Evolutionary conservation across 2,888 invertebrate genomes (phyloP).

Genomic region (Pristionchus maxplancki): DNA sequence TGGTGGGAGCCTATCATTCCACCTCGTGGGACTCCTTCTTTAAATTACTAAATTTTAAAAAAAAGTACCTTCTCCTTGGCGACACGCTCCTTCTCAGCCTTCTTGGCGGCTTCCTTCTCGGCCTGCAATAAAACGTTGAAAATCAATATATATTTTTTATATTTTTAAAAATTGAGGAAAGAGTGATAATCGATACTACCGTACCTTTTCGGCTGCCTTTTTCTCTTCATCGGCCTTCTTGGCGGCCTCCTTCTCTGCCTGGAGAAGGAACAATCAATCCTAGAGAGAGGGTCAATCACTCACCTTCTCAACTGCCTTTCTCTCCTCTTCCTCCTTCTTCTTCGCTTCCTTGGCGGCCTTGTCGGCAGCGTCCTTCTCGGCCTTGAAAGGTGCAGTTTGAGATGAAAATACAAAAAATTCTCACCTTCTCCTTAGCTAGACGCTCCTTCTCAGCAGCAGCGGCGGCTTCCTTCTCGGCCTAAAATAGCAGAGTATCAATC

Average conservation of each 20-base stretch:
- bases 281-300: background rate
- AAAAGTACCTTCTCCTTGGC: conserved; percentile 54
- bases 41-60: background rate
- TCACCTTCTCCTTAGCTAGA: conserved; percentile 55
- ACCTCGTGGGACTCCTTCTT: no score
- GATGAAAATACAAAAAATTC: background rate
- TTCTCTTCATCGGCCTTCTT: conserved; percentile 38
- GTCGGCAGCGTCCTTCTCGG: conserved; percentile 46
- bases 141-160: no score
- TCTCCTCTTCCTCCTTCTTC: conserved; percentile 55
- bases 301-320: conserved; percentile 44
- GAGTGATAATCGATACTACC: background rate
- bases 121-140: background rate
- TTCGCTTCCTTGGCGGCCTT: conserved; percentile 58
- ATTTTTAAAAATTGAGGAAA: no score
- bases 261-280: background rate
- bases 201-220: conserved; percentile 22
- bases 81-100: conserved; percentile 56
- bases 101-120: conserved; percentile 51
- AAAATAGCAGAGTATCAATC: background rate
- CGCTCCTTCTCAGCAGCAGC: conserved; percentile 56
- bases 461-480: conserved; percentile 51
- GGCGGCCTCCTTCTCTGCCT: conserved; percentile 40
- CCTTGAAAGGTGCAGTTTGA: background rate
- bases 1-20: no score